Evolutionary conservation across 2,797 vertebrate genomes (phyloP).

Genomic region (Spatula versicolor): DNA sequence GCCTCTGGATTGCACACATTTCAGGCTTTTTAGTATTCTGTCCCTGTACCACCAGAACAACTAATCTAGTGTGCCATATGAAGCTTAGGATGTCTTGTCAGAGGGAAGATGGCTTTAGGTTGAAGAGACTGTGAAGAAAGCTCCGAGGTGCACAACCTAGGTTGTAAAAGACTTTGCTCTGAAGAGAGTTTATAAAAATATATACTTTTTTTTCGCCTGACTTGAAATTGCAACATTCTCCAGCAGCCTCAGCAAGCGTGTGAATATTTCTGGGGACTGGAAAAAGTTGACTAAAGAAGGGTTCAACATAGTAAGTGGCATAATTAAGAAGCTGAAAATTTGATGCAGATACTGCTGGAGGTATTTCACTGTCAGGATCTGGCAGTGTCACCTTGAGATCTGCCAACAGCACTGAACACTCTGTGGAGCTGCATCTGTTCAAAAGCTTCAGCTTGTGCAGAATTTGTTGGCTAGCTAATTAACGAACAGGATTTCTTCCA

Average conservation of each 20-base stretch:
- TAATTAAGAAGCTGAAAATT: slow-evolving; percentile 2
- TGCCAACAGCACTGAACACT: neutral
- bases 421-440: neutral
- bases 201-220: neutral
- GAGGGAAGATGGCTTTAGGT: neutral
- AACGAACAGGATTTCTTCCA: neutral
- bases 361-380: neutral
- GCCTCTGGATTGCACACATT: neutral
- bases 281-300: neutral
- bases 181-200: neutral
- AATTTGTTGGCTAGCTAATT: neutral
- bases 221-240: neutral
- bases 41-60: neutral
- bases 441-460: neutral
- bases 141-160: neutral
- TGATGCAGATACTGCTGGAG: neutral
- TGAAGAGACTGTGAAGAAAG: neutral
- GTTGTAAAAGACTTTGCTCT: neutral
- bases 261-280: neutral
- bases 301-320: neutral
- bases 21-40: neutral
- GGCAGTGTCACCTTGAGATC: neutral
- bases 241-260: neutral
- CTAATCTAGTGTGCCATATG: neutral
- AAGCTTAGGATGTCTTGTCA: neutral